Conservation (phyloP, 2,888 invertebrate genomes). For the Smittia sp. region DNA sequence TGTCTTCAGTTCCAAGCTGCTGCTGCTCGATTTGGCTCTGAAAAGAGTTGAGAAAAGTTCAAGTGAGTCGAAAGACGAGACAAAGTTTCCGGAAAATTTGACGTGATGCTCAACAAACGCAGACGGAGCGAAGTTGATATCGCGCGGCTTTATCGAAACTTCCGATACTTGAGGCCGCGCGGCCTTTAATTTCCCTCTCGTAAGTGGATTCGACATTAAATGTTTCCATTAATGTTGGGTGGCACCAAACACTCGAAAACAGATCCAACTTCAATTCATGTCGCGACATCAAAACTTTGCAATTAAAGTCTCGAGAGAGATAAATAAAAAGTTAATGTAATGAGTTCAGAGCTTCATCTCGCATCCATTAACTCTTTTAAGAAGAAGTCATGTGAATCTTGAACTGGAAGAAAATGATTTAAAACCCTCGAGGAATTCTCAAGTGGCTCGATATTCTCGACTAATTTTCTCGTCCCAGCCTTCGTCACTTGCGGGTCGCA, state of each 20-base stretch:
- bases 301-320: slow-evolving; percentile 16
- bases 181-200: background rate
- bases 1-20: slow-evolving; percentile 48
- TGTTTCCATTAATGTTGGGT: background rate
- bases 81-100: slow-evolving; percentile 24
- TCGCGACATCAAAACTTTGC: slow-evolving; percentile 8
- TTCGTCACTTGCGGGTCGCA: background rate
- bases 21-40: slow-evolving; percentile 39
- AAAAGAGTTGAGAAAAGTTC: slow-evolving; percentile 4
- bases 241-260: too few relatives aligned
- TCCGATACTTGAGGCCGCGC: slow-evolving; percentile 28
- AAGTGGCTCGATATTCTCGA: background rate
- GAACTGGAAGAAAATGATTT: slow-evolving; percentile 11
- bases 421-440: background rate
- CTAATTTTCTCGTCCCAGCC: background rate
- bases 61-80: slow-evolving; percentile 24
- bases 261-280: background rate
- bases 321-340: slow-evolving; percentile 10
- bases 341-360: background rate
- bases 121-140: slow-evolving; percentile 36
- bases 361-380: slow-evolving; percentile 18
- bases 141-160: slow-evolving; percentile 25
- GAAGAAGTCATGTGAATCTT: slow-evolving; percentile 25
- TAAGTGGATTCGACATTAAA: slow-evolving; percentile 38
- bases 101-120: background rate